These are phyloP conservation scores for Nothocercus julius DNA, from an alignment of 2,113 vertebrate species.

Conservation along the genomic window DNA sequence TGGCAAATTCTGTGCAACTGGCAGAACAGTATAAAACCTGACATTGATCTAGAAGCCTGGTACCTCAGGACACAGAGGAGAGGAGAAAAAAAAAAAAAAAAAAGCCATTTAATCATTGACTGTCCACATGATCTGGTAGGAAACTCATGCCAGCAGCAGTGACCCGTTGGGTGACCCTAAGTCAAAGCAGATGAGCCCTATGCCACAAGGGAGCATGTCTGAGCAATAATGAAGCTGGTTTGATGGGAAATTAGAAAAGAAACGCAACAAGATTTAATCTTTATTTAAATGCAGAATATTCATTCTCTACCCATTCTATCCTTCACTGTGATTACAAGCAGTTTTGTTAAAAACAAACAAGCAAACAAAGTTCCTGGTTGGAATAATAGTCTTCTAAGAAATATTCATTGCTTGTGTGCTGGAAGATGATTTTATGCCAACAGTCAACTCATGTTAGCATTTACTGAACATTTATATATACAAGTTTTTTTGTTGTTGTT, in stretches of 20 bases:
- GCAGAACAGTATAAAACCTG: not conserved
- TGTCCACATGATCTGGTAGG: not conserved
- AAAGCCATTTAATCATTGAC: constrained; percentile 1
- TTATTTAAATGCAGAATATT: not conserved
- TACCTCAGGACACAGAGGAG: not conserved
- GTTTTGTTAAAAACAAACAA: not conserved
- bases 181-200: not conserved
- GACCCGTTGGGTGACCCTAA: not conserved
- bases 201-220: not conserved
- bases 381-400: not conserved
- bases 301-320: not conserved
- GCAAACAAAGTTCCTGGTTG: not conserved
- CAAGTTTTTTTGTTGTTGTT: not conserved
- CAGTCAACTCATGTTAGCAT: not conserved
- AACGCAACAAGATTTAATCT: not conserved
- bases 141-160: not conserved
- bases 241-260: not conserved
- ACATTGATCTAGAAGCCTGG: not conserved
- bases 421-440: not conserved
- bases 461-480: not conserved
- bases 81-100: not conserved
- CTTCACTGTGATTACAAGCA: not conserved
- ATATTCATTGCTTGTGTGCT: not conserved
- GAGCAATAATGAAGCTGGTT: not conserved
- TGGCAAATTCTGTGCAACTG: not conserved